phyloP scores from a whole-genome alignment of 2,888 invertebrate species.

The Luperina nickerlii region DNA sequence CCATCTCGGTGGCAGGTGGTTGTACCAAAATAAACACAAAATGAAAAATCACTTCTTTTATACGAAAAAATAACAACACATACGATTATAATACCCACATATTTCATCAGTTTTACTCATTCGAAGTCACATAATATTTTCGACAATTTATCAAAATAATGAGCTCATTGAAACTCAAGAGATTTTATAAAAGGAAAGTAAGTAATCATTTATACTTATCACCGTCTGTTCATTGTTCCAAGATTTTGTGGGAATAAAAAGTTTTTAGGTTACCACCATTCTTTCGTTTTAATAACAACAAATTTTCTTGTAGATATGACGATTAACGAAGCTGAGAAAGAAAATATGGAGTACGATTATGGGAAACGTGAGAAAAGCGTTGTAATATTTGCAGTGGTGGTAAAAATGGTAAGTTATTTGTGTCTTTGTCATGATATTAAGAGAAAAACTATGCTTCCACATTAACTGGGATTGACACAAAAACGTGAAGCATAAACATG shows the following conservation, averaged over 20 bases:
- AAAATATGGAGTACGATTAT: constrained; percentile 28
- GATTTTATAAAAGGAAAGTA: constrained; percentile 54
- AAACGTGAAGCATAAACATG: background rate
- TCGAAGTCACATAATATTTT: constrained; percentile 11
- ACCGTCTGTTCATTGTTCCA: constrained; percentile 47
- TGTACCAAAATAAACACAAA: constrained; percentile 15
- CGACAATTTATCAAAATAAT: constrained; percentile 47
- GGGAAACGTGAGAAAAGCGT: constrained; percentile 37
- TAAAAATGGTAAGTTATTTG: constrained; percentile 23
- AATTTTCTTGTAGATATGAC: constrained; percentile 47
- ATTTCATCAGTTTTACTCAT: constrained; percentile 2
- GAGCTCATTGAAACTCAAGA: constrained; percentile 32
- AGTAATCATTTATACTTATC: constrained; percentile 41
- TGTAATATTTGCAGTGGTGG: background rate
- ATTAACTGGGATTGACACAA: background rate
- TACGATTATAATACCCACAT: background rate
- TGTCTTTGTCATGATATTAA: background rate
- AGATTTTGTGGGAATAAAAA: constrained; percentile 48
- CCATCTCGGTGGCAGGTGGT: too few species aligned
- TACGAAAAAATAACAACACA: background rate
- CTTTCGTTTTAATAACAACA: constrained; percentile 52
- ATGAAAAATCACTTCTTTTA: background rate
- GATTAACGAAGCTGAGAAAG: constrained; percentile 52
- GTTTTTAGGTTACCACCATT: constrained; percentile 46
- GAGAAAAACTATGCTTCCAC: background rate